Percentiles rank a stretch among this genome's conserved stretches.
phyloP scores from a whole-genome alignment of 2,797 vertebrate species.

The Pipistrellus nathusii region DNA sequence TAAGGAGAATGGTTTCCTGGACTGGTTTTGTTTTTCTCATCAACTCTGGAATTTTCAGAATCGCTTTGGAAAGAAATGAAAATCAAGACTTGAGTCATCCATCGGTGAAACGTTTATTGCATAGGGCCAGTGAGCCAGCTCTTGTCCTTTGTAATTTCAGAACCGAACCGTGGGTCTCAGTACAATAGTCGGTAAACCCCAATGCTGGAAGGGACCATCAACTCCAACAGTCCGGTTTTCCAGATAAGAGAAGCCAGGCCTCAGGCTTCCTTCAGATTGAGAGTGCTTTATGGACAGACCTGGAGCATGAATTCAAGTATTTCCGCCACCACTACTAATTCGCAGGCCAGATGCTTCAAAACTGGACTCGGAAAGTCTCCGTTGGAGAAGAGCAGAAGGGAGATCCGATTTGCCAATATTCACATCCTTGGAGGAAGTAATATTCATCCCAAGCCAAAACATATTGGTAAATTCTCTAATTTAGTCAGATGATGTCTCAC shows the following conservation, averaged over 20 bases:
- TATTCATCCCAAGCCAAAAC: slow-evolving; percentile 76
- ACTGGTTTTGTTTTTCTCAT: slow-evolving; percentile 9
- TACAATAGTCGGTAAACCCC: neutral
- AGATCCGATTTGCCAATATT: slow-evolving; percentile 76
- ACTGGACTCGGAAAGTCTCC: slow-evolving; percentile 52
- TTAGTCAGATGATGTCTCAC: slow-evolving; percentile 83
- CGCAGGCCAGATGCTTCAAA: slow-evolving; percentile 57
- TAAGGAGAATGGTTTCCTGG: neutral
- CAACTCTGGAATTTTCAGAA: slow-evolving; percentile 40
- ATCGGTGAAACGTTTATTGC: neutral
- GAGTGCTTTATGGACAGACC: neutral
- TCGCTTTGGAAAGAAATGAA: slow-evolving; percentile 31
- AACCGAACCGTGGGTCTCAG: neutral
- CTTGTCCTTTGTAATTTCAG: neutral
- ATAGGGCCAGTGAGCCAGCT: neutral
- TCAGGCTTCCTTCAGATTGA: neutral
- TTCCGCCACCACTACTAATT: slow-evolving; percentile 43
- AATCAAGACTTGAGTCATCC: neutral
- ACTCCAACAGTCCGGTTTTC: slow-evolving; percentile 21
- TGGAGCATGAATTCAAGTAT: slow-evolving; percentile 26
- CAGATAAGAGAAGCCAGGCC: slow-evolving; percentile 46
- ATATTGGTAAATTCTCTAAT: slow-evolving; percentile 83
- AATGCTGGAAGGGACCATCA: neutral
- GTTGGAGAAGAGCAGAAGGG: slow-evolving; percentile 60
- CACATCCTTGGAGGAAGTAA: slow-evolving; percentile 72